Evolutionary conservation across 2,888 invertebrate species (phyloP), one percentile per base, ranked within the genome.

Genomic region (Cerastis rubricosa): DNA sequence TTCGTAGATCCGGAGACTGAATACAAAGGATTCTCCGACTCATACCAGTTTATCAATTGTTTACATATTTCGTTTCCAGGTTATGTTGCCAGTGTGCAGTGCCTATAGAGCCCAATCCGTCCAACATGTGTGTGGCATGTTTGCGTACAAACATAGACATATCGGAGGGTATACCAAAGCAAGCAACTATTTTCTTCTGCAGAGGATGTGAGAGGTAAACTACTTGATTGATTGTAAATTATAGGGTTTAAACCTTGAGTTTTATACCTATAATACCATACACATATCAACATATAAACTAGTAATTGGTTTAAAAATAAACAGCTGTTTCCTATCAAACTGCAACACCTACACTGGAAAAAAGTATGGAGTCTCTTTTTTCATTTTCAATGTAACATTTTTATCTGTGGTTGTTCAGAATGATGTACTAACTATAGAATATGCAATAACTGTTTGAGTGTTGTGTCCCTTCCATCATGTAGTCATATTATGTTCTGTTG

Each of bases 111-210:
- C 98, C 99, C 49, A 99, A 99, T 96, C 98, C 99, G 4, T 98
- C 99, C 0, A 99, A 99, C 94, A 99, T 99, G 99, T 99, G 99
- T 94, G 98, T 99, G 1, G 98, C 98, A 35, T 99, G 99, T 94
- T 95, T 99, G 57, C 97, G 99, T 63, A 98, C 98, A 51, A 98
- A 98, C 90, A 98, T 99, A 7, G 99, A 99, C 91, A 99, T 99
- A 76, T 99, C 99, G 2, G 99, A 99, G 92, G 98, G 98, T 47
- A 99, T 99, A 92, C 99, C 99, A 0, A 99, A 99, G 93, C 99
- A 99, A 95, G 98, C 97, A 0, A 98, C 98, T 0, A 92, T 99
- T 22, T 98, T 99, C 90, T 99, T 99, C 93, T 99, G 99, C 91
- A 97, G 98, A 91, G 98, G 98, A 83, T 99, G 99, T 95, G 99